Base-by-base conservation (phyloP, 2,797 vertebrate genomes). In the Sebastes umbrosus region DNA sequence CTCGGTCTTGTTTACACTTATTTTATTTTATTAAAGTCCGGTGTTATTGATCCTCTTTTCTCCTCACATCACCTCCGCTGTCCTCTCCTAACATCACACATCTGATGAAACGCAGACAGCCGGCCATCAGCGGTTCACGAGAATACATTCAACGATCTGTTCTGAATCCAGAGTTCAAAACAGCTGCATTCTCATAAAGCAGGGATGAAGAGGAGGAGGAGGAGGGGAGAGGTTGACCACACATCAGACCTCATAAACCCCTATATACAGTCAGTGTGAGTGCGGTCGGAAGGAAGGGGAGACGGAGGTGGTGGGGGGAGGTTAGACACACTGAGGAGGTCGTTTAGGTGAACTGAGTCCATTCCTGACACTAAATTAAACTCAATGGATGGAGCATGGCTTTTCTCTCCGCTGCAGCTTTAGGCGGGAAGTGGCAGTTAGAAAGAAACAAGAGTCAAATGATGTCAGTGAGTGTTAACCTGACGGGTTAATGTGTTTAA, bases 191-290 rank as follows among this genome's bases (percentile, higher is more conserved):
- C 73, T 70, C 27, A 71, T 65, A 65, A 83, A 73, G 50, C 55
- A 11, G 6, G 59, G 57, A 55, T 29, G 60, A 43, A 36, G 68
- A 46, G 32, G 54, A 22, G 59, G 36, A 39, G 76, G 69, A 29
- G 32, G 70, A 60, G 16, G 78, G 69, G 22, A 14, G 71, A 77
- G 82, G 88, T 31, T 31, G 24, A 73, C 75, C 77, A 62, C 73
- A 69, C 57, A 50, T 82, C 73, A 86, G 77, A 64, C 4, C 85
- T 75, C 55, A 54, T 86, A 83, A 90, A 87, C 7, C 18, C 18
- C 4, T 20, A 34, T 10, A 59, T 43, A 70, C 57, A n/a, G 3
- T 72, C 1, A 4, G 69, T 80, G 34, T 78, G 80, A 68, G 74
- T 83, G 84, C 2, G 77, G 87, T 86, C 67, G 32, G 79, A 85